Conservation (phyloP, 2,797 vertebrate genomes). For the Picus viridis region DNA sequence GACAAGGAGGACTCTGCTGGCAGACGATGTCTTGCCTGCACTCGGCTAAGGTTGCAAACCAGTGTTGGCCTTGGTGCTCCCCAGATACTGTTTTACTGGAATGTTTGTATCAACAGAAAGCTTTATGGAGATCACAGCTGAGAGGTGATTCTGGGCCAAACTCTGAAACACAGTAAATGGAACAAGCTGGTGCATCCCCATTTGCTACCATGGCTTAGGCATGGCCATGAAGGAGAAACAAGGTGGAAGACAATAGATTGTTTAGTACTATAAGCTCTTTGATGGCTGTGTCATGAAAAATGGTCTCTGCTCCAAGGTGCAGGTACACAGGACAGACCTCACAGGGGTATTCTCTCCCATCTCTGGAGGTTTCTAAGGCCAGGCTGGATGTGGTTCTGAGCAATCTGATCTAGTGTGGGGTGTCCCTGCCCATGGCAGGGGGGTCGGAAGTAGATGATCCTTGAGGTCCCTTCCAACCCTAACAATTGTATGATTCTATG, state of each 20-base stretch:
- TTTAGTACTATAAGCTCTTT: not conserved
- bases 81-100: not conserved
- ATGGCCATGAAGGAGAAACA: not conserved
- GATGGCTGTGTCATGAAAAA: not conserved
- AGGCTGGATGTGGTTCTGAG: no score
- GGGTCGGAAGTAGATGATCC: no score
- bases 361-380: no score
- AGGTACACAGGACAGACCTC: not conserved
- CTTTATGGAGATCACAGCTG: not conserved
- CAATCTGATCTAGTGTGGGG: no score
- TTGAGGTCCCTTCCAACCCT: no score
- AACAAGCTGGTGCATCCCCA: not conserved
- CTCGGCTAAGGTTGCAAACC: not conserved
- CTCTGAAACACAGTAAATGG: not conserved
- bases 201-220: not conserved
- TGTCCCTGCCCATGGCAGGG: no score
- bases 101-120: not conserved
- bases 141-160: not conserved
- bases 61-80: not conserved
- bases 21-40: accelerated
- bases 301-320: not conserved
- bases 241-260: not conserved
- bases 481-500: no score
- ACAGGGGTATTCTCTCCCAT: not conserved
- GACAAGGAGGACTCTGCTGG: not conserved